Conservation (phyloP, 1,140 invertebrate genomes). For the Penaeus vannamei region DNA sequence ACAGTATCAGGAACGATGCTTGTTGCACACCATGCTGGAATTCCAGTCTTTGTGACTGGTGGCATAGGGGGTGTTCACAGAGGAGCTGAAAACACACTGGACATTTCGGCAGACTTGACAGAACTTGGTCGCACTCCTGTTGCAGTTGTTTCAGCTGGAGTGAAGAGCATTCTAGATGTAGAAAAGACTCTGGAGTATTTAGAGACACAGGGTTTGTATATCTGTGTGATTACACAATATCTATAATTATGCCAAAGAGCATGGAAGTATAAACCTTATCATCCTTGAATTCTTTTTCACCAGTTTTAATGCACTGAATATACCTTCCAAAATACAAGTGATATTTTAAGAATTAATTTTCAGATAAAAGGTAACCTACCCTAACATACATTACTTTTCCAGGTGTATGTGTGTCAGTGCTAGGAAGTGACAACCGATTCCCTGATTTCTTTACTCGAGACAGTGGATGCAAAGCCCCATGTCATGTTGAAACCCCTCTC, state of each 20-base stretch:
- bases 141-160: slow-evolving; percentile 93
- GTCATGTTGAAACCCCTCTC: slow-evolving; percentile 76
- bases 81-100: slow-evolving; percentile 85
- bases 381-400: slow-evolving; percentile 74
- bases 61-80: slow-evolving; percentile 96
- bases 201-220: slow-evolving; percentile 71
- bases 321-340: background rate
- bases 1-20: slow-evolving; percentile 96
- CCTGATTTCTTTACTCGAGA: slow-evolving; percentile 91
- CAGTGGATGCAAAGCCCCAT: slow-evolving; percentile 81
- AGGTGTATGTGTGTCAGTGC: slow-evolving; percentile 90
- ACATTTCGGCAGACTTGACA: slow-evolving; percentile 94
- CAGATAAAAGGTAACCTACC: too few relatives aligned
- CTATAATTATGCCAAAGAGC: background rate
- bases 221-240: background rate
- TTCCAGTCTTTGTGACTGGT: slow-evolving; percentile 95
- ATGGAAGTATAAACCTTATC: background rate
- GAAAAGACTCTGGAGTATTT: slow-evolving; percentile 93
- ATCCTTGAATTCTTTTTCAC: too few relatives aligned
- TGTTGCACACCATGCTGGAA: slow-evolving; percentile 83
- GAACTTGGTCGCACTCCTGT: slow-evolving; percentile 91
- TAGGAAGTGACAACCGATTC: slow-evolving; percentile 76
- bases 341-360: too few relatives aligned
- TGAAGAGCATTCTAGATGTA: slow-evolving; percentile 98
- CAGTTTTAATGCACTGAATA: background rate